phyloP scores from a whole-genome alignment of 2,113 vertebrate species.

The Rhinolophus sinicus region DNA sequence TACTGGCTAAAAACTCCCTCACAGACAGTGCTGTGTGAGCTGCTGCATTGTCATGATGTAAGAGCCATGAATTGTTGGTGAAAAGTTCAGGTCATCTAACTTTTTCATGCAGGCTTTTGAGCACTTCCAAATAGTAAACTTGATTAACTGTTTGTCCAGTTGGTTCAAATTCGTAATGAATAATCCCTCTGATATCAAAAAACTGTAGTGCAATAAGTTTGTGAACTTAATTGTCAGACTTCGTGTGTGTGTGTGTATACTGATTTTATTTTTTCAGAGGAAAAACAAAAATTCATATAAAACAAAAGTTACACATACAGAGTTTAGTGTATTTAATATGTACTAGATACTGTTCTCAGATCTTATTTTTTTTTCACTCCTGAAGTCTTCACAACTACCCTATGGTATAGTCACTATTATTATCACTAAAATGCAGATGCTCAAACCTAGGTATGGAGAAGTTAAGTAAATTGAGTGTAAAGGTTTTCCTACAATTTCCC shows the following conservation, averaged over 20 bases:
- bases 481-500: not conserved
- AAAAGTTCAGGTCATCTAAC: no score
- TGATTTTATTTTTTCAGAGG: not conserved
- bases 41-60: no score
- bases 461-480: not conserved
- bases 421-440: not conserved
- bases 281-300: not conserved
- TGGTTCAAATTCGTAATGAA: no score
- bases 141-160: no score
- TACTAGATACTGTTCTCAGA: not conserved
- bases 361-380: not conserved
- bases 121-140: no score
- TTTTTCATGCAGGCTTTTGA: no score
- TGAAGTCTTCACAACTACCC: not conserved
- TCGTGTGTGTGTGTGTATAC: not conserved
- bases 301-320: not conserved
- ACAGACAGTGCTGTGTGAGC: no score
- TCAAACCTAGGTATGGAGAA: not conserved
- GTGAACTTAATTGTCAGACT: no score
- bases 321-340: not conserved
- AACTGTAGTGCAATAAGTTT: no score
- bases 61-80: no score
- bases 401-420: not conserved
- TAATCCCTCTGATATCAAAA: no score
- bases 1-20: no score